Evolutionary conservation across 2,888 invertebrate genomes (phyloP).

Genomic region (Luperina testacea): DNA sequence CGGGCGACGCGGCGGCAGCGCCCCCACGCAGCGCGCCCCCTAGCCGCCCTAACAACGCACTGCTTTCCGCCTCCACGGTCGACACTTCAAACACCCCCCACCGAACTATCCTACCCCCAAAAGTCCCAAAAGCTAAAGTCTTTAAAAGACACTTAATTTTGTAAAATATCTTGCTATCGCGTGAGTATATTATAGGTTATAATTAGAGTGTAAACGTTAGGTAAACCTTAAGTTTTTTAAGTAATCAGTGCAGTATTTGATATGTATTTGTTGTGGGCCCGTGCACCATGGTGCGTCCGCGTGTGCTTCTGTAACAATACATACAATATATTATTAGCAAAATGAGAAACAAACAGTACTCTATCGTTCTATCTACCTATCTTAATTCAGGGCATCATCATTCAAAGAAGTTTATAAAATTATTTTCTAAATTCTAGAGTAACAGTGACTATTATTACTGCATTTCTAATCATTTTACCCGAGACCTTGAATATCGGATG

Average conservation of each 20-base stretch:
- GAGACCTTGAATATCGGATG: neutral
- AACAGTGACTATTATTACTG: neutral
- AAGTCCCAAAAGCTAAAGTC: constrained; percentile 1
- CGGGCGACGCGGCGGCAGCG: constrained; percentile 92
- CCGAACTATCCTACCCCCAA: constrained; percentile 42
- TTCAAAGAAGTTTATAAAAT: neutral
- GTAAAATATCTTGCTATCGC: constrained; percentile 38
- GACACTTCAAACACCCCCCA: constrained; percentile 73
- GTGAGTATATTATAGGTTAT: constrained; percentile 43
- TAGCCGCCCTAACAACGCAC: constrained; percentile 92
- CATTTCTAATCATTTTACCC: neutral
- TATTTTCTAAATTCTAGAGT: neutral
- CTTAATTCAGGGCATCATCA: neutral
- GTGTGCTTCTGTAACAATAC: constrained; percentile 79
- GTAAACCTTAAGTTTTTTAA: constrained; percentile 46
- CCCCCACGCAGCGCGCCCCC: constrained; percentile 92
- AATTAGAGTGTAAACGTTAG: constrained; percentile 53
- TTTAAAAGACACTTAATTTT: constrained; percentile 25
- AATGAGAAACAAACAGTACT: neutral
- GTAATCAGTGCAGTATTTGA: constrained; percentile 87
- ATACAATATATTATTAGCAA: neutral
- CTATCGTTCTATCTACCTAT: neutral
- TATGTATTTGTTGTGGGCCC: constrained; percentile 81
- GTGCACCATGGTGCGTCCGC: constrained; percentile 83
- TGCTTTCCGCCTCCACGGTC: constrained; percentile 89